Evolutionary conservation across 2,888 invertebrate species (phyloP).

Genomic region (Volucella bombylans): DNA sequence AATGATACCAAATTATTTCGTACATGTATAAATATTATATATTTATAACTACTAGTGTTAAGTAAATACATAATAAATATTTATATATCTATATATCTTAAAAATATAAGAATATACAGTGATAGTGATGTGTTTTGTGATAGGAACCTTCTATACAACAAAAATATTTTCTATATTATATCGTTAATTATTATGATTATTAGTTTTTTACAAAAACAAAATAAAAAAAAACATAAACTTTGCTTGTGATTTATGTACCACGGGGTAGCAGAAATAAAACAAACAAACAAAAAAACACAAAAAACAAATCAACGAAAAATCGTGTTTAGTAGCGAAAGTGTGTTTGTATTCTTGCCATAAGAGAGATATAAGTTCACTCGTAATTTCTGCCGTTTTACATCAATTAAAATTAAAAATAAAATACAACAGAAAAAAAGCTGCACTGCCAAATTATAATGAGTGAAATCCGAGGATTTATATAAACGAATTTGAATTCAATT

Average conservation of each 20-base stretch:
- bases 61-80: constrained; percentile 37
- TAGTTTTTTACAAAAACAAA: constrained; percentile 51
- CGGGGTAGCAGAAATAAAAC: constrained; percentile 8
- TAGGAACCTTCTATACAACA: constrained; percentile 74
- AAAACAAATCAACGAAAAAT: constrained; percentile 15
- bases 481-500: constrained; percentile 38
- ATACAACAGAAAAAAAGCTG: constrained; percentile 34
- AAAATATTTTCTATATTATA: constrained; percentile 72
- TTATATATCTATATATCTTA: constrained; percentile 24
- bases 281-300: constrained; percentile 11
- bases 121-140: constrained; percentile 76
- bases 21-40: constrained; percentile 79
- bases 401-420: constrained; percentile 15
- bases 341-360: constrained; percentile 4
- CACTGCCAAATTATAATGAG: constrained; percentile 70
- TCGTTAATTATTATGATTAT: constrained; percentile 69
- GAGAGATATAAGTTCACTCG: constrained; percentile 11
- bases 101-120: constrained; percentile 68
- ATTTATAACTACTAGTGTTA: constrained; percentile 58
- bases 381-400: constrained; percentile 43
- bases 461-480: constrained; percentile 40
- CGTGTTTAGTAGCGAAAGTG: constrained; percentile 10
- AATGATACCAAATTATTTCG: constrained; percentile 56
- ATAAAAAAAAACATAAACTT: constrained; percentile 36
- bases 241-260: constrained; percentile 40